These are phyloP conservation scores for Nymphalis urticae DNA, from an alignment of 2,888 invertebrate species.

Conservation along the genomic window DNA sequence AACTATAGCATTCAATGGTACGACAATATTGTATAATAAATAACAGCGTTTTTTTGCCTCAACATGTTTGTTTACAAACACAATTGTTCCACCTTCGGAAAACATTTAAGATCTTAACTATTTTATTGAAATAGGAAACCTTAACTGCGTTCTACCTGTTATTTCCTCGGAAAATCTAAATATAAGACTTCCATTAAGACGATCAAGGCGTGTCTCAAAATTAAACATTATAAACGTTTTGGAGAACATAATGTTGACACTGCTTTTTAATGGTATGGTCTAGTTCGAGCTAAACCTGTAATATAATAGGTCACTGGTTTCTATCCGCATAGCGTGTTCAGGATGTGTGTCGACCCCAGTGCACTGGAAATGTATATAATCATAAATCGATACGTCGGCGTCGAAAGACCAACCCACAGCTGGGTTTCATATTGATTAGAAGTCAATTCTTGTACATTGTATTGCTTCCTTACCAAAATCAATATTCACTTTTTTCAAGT, in stretches of 20 bases:
- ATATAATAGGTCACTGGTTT: conserved; percentile 38
- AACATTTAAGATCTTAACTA: too few relatives aligned
- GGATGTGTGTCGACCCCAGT: conserved; percentile 35
- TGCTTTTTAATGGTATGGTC: conserved; percentile 30
- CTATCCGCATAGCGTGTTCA: conserved; percentile 35
- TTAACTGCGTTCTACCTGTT: too few relatives aligned
- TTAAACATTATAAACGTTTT: background rate
- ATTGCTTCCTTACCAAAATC: too few relatives aligned
- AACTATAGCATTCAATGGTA: too few relatives aligned
- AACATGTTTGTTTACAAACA: too few relatives aligned
- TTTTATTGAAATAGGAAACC: too few relatives aligned
- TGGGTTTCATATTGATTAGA: background rate
- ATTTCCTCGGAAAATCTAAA: background rate
- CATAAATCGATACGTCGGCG: conserved; percentile 15
- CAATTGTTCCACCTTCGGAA: too few relatives aligned
- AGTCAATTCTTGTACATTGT: background rate
- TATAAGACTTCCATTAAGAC: background rate
- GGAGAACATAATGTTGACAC: conserved; percentile 20
- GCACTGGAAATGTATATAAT: conserved; percentile 17
- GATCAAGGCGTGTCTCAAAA: background rate
- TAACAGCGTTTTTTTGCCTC: too few relatives aligned
- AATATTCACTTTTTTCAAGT: too few relatives aligned
- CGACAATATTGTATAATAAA: too few relatives aligned
- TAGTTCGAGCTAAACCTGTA: conserved; percentile 36
- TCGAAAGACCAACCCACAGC: background rate